Conservation (phyloP, 2,797 vertebrate species). For the Adrianichthys oophorus region DNA sequence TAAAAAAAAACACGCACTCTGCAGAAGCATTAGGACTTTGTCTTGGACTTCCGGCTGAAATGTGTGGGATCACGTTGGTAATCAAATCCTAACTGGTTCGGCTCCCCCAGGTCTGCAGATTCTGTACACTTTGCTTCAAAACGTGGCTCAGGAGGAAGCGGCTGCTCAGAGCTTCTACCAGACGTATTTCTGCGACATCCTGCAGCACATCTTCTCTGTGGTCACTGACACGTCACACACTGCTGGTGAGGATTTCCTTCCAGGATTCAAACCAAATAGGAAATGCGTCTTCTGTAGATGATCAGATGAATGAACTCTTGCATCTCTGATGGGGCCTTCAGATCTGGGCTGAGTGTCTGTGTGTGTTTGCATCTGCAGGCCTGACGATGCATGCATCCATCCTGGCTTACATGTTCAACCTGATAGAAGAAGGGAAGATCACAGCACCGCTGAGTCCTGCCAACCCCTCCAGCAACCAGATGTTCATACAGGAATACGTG, state of each 20-base stretch:
- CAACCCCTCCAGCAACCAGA: constrained; percentile 90
- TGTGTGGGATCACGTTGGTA: background rate
- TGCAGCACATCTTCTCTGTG: constrained; percentile 99
- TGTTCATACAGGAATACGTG: constrained; percentile 95
- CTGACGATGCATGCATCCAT: constrained; percentile 98
- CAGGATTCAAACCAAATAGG: too few relatives aligned
- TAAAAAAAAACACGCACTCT: too few relatives aligned
- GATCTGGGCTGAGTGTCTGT: background rate
- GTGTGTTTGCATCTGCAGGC: constrained; percentile 68
- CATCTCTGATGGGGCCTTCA: background rate
- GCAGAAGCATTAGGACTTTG: background rate
- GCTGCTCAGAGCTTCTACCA: constrained; percentile 99
- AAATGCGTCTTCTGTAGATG: too few relatives aligned
- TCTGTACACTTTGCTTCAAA: constrained; percentile 96
- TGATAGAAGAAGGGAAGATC: constrained; percentile 98
- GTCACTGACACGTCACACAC: constrained; percentile 99
- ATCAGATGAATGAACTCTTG: too few relatives aligned
- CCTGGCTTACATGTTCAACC: constrained; percentile 97
- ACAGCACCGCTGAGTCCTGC: constrained; percentile 87
- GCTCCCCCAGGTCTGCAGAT: constrained; percentile 86
- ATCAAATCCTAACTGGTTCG: background rate
- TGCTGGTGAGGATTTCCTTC: constrained; percentile 82
- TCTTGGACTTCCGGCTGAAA: background rate
- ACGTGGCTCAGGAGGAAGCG: constrained; percentile 96
- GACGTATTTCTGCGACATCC: constrained; percentile 97